These are phyloP conservation scores for Sphenopsis melanotis DNA, from an alignment of 2,797 vertebrate species.

Conservation along the genomic window DNA sequence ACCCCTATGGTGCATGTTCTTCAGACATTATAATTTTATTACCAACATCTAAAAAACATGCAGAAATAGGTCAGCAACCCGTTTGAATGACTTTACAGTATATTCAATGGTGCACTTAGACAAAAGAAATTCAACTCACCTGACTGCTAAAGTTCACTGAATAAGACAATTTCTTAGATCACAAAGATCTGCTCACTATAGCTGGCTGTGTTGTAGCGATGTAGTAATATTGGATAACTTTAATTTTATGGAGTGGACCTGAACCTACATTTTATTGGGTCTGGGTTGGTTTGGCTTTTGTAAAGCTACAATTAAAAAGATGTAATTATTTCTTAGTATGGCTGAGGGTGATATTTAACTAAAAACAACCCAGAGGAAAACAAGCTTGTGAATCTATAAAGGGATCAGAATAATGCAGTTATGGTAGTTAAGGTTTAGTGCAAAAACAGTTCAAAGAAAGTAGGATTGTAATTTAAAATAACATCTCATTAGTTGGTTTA, in stretches of 20 bases:
- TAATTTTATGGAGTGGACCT: background rate
- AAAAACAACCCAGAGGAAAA: constrained; percentile 19
- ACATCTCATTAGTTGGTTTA: constrained; percentile 74
- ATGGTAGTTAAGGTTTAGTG: constrained; percentile 38
- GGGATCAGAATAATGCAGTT: constrained; percentile 22
- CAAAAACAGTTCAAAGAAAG: constrained; percentile 52
- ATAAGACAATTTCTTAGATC: background rate
- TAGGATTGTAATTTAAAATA: constrained; percentile 68
- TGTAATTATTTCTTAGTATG: constrained; percentile 37
- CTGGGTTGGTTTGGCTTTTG: background rate
- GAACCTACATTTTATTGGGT: background rate
- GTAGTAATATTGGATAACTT: background rate
- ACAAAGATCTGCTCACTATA: background rate
- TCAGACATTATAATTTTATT: background rate
- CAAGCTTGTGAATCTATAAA: background rate
- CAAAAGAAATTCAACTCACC: constrained; percentile 43
- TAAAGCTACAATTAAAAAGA: constrained; percentile 34
- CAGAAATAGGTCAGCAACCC: background rate
- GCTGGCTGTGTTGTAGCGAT: background rate
- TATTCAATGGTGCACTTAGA: background rate
- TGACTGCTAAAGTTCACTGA: background rate
- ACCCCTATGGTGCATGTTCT: background rate
- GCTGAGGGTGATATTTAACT: constrained; percentile 25
- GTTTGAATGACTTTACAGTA: constrained; percentile 22
- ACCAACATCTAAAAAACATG: background rate